Percentiles rank a stretch among this genome's conserved stretches.
Evolutionary conservation across 2,113 vertebrate genomes (phyloP).

Genomic region (Tinamus guttatus): DNA sequence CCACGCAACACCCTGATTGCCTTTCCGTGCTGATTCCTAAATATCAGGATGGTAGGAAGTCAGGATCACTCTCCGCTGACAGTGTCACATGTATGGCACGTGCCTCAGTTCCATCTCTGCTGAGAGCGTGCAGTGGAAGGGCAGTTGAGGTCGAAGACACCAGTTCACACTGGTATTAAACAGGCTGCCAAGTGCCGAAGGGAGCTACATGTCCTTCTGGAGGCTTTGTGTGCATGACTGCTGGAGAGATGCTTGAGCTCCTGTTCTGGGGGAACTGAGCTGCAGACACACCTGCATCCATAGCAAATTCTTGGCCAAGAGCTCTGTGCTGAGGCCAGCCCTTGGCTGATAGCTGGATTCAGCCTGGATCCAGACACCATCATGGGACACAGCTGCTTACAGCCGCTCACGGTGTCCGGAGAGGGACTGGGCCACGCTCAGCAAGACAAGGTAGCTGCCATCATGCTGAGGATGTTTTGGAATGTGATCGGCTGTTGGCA

Average conservation of each 20-base stretch:
- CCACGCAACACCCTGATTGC: neutral
- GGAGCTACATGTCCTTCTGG: neutral
- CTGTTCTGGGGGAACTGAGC: neutral
- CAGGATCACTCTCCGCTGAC: neutral
- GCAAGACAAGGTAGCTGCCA: neutral
- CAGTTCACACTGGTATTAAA: neutral
- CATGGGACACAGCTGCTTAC: neutral
- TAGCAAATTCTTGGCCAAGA: neutral
- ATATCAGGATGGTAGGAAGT: neutral
- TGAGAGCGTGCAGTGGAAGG: neutral
- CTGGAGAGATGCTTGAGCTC: neutral
- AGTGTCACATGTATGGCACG: neutral
- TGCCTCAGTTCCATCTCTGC: neutral
- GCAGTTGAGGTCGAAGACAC: too few species aligned
- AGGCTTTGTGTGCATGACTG: neutral
- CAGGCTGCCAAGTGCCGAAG: neutral
- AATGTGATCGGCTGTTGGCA: neutral
- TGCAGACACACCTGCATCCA: fast-evolving
- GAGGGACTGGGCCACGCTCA: neutral
- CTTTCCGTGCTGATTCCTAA: neutral
- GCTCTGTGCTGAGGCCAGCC: neutral
- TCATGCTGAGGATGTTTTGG: neutral
- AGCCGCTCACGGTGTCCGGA: neutral
- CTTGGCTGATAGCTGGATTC: neutral
- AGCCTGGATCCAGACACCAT: neutral